Percentiles rank a stretch among this genome's conserved stretches.
Conservation (phyloP, 1,140 invertebrate genomes). For the Hylyphantes graminicola region DNA sequence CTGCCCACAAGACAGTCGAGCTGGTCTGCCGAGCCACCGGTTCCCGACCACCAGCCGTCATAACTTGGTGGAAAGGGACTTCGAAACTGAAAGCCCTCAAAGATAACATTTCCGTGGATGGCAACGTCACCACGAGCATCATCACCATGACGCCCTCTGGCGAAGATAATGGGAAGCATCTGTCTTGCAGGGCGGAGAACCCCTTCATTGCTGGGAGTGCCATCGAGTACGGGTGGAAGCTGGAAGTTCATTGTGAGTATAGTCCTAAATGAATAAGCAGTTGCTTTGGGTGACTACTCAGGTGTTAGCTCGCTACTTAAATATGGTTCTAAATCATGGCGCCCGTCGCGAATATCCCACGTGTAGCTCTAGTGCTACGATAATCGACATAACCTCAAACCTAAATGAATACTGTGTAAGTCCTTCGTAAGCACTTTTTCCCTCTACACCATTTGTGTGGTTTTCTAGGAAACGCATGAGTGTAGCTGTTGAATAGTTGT, state of each 20-base stretch:
- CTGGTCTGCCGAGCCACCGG: constrained; percentile 86
- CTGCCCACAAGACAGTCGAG: constrained; percentile 84
- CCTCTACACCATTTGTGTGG: too few relatives aligned
- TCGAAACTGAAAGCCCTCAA: constrained; percentile 70
- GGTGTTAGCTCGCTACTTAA: too few relatives aligned
- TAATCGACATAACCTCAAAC: too few relatives aligned
- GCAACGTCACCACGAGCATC: constrained; percentile 88
- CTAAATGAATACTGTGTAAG: too few relatives aligned
- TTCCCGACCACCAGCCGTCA: constrained; percentile 83
- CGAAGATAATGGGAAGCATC: constrained; percentile 83
- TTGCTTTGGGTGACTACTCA: too few relatives aligned
- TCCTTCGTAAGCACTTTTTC: too few relatives aligned
- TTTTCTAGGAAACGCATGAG: too few relatives aligned
- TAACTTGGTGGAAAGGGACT: constrained; percentile 87
- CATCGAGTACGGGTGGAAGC: constrained; percentile 84
- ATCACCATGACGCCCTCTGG: constrained; percentile 81
- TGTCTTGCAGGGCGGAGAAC: constrained; percentile 86
- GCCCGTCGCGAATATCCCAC: too few relatives aligned
- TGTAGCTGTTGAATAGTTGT: too few relatives aligned
- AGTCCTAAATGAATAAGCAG: not conserved
- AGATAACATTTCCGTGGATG: constrained; percentile 76
- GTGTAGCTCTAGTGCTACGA: too few relatives aligned
- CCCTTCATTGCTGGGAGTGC: constrained; percentile 75
- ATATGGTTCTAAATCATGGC: too few relatives aligned
- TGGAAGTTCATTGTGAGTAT: constrained; percentile 87